A percentile compares a stretch with the other conserved stretches of the same genome.
Evolutionary conservation across 2,888 invertebrate genomes (phyloP).

Genomic region (Loripinus fragilis): DNA sequence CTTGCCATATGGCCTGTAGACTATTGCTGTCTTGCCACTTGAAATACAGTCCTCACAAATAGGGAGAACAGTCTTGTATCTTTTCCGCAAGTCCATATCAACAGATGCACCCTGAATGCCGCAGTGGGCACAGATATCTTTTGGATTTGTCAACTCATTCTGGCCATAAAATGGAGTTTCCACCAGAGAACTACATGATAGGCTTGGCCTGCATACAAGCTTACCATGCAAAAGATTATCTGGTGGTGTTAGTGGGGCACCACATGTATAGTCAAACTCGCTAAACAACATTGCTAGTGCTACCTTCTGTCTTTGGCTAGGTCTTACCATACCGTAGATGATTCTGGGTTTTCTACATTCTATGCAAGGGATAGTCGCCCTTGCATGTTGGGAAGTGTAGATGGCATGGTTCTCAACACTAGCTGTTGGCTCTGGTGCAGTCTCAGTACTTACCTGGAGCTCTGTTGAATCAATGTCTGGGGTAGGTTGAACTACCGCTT

Average conservation of each 20-base stretch:
- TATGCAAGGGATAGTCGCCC: background rate
- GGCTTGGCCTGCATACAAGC: background rate
- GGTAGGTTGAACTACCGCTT: background rate
- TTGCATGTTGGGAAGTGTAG: slow-evolving; percentile 3
- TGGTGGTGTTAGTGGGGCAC: background rate
- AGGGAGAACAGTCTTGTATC: background rate
- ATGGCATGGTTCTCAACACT: background rate
- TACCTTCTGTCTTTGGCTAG: background rate
- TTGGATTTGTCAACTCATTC: background rate
- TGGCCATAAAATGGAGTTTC: background rate
- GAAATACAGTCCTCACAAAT: background rate
- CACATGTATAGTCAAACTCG: background rate
- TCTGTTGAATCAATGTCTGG: background rate
- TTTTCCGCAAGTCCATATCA: background rate
- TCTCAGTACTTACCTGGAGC: too few relatives aligned
- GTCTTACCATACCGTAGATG: background rate
- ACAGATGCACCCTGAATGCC: background rate
- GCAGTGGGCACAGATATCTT: background rate
- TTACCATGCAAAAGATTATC: background rate
- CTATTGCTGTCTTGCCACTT: background rate
- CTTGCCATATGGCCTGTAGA: background rate
- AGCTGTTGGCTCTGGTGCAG: background rate
- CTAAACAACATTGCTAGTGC: background rate
- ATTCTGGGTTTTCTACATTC: slow-evolving; percentile 17
- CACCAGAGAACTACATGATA: background rate